Evolutionary conservation across 2,888 invertebrate genomes (phyloP).

Genomic region (Glyphotaelius pellucidus): DNA sequence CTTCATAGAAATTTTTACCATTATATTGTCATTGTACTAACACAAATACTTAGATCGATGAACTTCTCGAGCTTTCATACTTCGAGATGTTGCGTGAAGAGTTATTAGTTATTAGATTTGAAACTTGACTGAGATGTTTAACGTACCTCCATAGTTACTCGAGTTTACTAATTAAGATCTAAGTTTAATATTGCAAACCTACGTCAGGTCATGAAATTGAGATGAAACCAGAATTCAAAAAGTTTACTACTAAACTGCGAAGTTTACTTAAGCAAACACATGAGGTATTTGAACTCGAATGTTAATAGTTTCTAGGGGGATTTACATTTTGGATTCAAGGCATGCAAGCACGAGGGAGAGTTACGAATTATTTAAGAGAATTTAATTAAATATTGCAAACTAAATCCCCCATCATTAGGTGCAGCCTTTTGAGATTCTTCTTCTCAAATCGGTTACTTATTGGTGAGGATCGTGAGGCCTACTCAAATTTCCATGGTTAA

Average conservation of each 20-base stretch:
- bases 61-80: neutral
- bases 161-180: neutral
- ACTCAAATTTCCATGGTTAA: too few relatives aligned
- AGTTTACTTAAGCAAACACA: neutral
- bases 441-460: too few relatives aligned
- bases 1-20: neutral
- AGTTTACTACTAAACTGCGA: neutral
- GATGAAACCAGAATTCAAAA: conserved; percentile 16
- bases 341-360: neutral
- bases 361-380: neutral
- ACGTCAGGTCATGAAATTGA: neutral
- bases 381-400: too few relatives aligned
- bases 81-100: neutral
- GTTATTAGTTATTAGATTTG: neutral
- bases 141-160: neutral
- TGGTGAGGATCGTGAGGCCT: too few relatives aligned
- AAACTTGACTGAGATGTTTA: neutral
- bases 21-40: neutral
- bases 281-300: neutral
- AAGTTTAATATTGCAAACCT: conserved; percentile 19
- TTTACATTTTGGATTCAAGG: neutral
- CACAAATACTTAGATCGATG: neutral
- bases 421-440: too few relatives aligned
- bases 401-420: too few relatives aligned
- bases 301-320: neutral